A percentile compares a stretch with the other conserved stretches of the same genome.
Evolutionary conservation across 2,113 vertebrate species (phyloP).

Genomic region (Chaetodon trifascialis): DNA sequence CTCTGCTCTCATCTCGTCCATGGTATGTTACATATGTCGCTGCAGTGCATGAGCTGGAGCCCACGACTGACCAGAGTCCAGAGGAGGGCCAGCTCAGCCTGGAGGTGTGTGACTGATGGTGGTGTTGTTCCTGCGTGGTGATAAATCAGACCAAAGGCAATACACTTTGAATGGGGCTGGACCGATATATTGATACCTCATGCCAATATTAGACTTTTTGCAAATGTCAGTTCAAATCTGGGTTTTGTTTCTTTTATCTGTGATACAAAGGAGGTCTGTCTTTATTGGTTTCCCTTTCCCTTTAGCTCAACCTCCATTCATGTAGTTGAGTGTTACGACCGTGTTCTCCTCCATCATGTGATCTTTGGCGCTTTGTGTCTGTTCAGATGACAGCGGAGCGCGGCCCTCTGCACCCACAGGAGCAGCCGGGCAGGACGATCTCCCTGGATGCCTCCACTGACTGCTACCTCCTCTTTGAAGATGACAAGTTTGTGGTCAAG

Average conservation of each 20-base stretch:
- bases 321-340: background rate
- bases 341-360: background rate
- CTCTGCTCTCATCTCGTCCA: background rate
- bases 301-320: background rate
- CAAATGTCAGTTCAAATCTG: too few relatives aligned
- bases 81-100: constrained; percentile 83
- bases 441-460: constrained; percentile 78
- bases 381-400: constrained; percentile 50
- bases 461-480: constrained; percentile 87
- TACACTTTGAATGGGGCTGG: background rate
- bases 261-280: too few relatives aligned
- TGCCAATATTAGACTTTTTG: too few relatives aligned
- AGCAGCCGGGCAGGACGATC: constrained; percentile 81
- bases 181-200: background rate
- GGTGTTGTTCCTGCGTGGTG: background rate
- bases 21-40: background rate
- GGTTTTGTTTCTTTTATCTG: too few relatives aligned
- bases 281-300: too few relatives aligned
- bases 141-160: background rate
- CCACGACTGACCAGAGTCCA: constrained; percentile 89
- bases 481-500: constrained; percentile 87
- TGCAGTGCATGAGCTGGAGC: constrained; percentile 91
- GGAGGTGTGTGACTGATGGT: constrained; percentile 21
- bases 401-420: constrained; percentile 80
- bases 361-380: background rate